phyloP scores from a whole-genome alignment of 2,113 vertebrate species.

The Glaucomys volans region DNA sequence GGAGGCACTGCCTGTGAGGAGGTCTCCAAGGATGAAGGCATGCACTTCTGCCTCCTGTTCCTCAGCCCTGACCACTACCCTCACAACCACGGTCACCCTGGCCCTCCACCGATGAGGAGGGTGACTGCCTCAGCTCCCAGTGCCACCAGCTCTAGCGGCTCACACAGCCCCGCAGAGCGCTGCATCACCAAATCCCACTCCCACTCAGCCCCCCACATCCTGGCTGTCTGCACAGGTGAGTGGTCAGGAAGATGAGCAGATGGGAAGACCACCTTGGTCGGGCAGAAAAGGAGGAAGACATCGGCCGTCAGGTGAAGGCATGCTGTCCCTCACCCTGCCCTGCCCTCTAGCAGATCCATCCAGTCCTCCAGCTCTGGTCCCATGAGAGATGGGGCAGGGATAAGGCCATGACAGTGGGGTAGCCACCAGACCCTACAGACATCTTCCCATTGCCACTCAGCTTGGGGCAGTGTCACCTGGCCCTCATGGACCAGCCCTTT shows the following conservation, averaged over 20 bases:
- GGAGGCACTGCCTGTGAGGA: neutral
- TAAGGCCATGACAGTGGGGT: neutral
- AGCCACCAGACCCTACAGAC: neutral
- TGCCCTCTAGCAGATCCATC: neutral
- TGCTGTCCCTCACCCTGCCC: neutral
- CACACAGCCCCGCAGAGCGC: no score
- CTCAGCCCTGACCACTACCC: no score
- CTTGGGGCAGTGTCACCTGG: neutral
- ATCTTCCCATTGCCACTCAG: no score
- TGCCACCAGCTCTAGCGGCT: fast-evolving
- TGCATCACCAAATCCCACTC: neutral
- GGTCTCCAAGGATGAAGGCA: neutral
- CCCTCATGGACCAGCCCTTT: no score
- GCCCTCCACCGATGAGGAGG: neutral
- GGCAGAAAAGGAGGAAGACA: neutral
- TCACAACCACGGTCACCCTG: neutral
- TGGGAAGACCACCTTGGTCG: fast-evolving
- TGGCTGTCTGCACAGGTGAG: fast-evolving
- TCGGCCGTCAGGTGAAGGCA: neutral
- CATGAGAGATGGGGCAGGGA: neutral
- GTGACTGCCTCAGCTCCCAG: neutral
- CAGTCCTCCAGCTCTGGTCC: neutral
- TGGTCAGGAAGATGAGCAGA: neutral
- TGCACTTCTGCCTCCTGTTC: no score
- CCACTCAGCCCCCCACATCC: neutral